Percentiles rank a stretch among this genome's conserved stretches.
Evolutionary conservation across 2,797 vertebrate genomes (phyloP).

Genomic region (Notolabrus celidotus): DNA sequence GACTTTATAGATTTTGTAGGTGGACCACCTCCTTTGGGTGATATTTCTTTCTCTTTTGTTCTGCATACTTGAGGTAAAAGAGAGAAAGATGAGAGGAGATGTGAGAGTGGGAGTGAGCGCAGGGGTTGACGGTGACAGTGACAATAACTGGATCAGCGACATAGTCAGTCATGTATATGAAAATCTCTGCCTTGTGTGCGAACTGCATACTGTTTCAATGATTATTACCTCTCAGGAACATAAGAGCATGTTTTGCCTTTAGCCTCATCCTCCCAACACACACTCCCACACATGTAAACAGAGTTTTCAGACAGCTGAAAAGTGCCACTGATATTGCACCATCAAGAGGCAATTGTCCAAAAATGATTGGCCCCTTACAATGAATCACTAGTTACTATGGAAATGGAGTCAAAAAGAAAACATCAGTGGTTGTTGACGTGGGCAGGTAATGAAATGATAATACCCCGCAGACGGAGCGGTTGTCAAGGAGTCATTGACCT

Average conservation of each 20-base stretch:
- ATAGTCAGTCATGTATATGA: slow-evolving; percentile 62
- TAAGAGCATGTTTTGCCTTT: slow-evolving; percentile 36
- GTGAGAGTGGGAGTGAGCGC: slow-evolving; percentile 25
- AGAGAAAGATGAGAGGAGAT: slow-evolving; percentile 48
- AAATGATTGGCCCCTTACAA: slow-evolving; percentile 74
- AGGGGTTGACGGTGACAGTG: slow-evolving; percentile 52
- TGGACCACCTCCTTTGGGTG: slow-evolving; percentile 79
- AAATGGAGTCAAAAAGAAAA: slow-evolving; percentile 78
- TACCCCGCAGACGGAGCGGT: slow-evolving; percentile 74
- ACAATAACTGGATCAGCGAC: slow-evolving; percentile 61
- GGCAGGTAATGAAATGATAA: slow-evolving; percentile 83
- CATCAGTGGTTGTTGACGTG: slow-evolving; percentile 65
- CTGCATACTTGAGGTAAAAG: slow-evolving; percentile 72
- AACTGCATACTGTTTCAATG: slow-evolving; percentile 41
- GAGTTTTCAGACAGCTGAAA: slow-evolving; percentile 48
- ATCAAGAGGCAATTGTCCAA: slow-evolving; percentile 76
- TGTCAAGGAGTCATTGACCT: slow-evolving; percentile 84
- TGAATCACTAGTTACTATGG: slow-evolving; percentile 82
- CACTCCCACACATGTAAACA: slow-evolving; percentile 1
- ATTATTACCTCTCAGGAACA: slow-evolving; percentile 59
- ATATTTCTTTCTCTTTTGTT: slow-evolving; percentile 82
- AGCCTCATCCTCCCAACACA: slow-evolving; percentile 34
- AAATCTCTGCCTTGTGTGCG: slow-evolving; percentile 54
- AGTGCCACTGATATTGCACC: slow-evolving; percentile 64
- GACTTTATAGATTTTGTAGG: slow-evolving; percentile 85